Base-by-base conservation (phyloP, 2,888 invertebrate genomes). In the Orthonevra nobilis region DNA sequence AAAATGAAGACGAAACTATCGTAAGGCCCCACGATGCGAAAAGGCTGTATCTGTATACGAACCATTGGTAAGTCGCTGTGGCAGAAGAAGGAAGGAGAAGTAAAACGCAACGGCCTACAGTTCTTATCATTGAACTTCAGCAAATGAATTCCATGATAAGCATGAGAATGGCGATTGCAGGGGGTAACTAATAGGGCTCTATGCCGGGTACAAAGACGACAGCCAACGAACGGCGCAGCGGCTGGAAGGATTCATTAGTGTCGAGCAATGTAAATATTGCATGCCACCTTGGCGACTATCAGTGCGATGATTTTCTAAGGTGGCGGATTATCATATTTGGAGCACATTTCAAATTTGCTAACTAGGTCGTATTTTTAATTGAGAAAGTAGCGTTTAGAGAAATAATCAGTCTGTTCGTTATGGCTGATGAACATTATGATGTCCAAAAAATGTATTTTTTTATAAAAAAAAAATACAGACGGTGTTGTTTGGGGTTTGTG, bases 101-200 rank as follows among this genome's bases (percentile, higher is more conserved):
- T 54, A 72, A 70, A 72, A 68, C 40, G 66, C 79, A 73, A 73
- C 66, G 60, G 79, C 66, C 46, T 72, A 28, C 66, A 48, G 30
- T 61, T 58, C 61, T 79, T 79, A 79, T 79, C 79, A 60, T 56
- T 68, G 61, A 79, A 79, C 79, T 79, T 73, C 79, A 73, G 68
- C 73, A 79, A 79, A 79, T 79, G 79, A 79, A 79, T 79, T 73
- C 66, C 79, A 66, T 60, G 79, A 79, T 79, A 79, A 79, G 79
- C 60, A 54, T 68, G 61, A 73, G 66, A 79, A 79, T 56, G 66
- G 48, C 66, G 79, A 79, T 79, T 79, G 60, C 52, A 20, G 50
- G 44, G 52, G 56, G 66, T 72, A 79, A 72, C 66, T 73, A 79
- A 79, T 79, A 79, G 72, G 60, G 61, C 32, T 64, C 54, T 48